Conservation (phyloP, 2,113 vertebrate genomes). For the Neopipo cinnamomea region DNA sequence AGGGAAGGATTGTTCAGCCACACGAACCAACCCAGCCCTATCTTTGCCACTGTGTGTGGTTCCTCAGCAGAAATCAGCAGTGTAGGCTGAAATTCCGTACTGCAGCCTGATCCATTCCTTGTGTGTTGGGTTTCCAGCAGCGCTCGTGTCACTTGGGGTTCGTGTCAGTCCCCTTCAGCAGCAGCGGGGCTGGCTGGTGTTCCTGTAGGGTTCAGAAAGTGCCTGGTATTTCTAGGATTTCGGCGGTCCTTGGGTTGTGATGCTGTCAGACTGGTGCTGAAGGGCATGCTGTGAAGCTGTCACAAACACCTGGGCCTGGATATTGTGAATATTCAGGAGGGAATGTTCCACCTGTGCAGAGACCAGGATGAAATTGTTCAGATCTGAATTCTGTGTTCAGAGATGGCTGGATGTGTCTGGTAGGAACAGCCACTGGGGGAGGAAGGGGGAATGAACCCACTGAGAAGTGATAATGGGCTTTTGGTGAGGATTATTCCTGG, state of each 20-base stretch:
- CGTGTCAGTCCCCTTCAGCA: not conserved
- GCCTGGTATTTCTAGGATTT: constrained; percentile 4
- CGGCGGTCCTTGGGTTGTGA: not conserved
- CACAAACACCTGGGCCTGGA: not conserved
- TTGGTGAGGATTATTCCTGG: not conserved
- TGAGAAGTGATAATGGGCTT: not conserved
- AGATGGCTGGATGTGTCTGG: not conserved
- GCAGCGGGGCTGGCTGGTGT: accelerated
- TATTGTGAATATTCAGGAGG: not conserved
- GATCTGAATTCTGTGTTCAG: not conserved
- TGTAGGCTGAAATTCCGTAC: accelerated
- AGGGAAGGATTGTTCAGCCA: not conserved
- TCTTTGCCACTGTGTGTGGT: accelerated
- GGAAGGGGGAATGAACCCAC: not conserved
- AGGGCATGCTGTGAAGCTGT: not conserved
- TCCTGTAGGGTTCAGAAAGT: not conserved
- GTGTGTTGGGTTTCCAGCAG: not conserved
- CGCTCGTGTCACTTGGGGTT: accelerated
- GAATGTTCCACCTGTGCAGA: not conserved
- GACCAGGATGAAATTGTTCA: not conserved
- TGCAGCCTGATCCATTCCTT: not conserved
- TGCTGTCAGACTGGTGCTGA: not conserved
- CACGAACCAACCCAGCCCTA: not conserved
- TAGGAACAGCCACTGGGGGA: not conserved
- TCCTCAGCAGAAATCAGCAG: not conserved